Conservation (phyloP, 2,797 vertebrate genomes). For the Phataginus tricuspis region DNA sequence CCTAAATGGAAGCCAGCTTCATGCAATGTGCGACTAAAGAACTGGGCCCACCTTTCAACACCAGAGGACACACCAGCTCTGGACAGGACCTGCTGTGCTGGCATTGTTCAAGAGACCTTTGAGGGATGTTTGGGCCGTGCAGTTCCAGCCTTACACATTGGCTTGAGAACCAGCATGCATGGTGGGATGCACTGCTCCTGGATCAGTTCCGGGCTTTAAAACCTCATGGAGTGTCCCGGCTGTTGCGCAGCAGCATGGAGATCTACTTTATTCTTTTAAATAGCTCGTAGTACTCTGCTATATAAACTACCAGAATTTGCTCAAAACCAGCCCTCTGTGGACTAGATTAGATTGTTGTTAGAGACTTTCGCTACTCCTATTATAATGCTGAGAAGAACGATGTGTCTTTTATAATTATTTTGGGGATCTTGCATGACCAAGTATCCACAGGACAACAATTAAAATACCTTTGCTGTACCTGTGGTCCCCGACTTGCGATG, state of each 20-base stretch:
- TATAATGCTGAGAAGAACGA: neutral
- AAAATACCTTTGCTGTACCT: neutral
- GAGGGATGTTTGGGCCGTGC: neutral
- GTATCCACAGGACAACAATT: neutral
- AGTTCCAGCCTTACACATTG: neutral
- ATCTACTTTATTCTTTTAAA: neutral
- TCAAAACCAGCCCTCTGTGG: neutral
- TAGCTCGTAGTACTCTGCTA: neutral
- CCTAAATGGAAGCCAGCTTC: neutral
- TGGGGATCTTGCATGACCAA: neutral
- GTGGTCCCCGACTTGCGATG: no score
- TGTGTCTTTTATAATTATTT: neutral
- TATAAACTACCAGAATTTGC: neutral
- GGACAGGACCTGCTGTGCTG: neutral
- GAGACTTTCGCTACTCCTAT: neutral
- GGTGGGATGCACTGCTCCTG: neutral
- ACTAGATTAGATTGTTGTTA: neutral
- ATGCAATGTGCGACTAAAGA: neutral
- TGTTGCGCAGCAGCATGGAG: neutral
- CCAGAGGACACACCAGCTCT: neutral
- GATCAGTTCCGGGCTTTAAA: neutral
- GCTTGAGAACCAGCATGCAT: neutral
- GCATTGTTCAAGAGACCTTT: neutral
- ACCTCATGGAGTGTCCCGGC: neutral
- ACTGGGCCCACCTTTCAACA: neutral